Evolutionary conservation across 2,888 invertebrate species (phyloP).

Genomic region (Patella depressa): DNA sequence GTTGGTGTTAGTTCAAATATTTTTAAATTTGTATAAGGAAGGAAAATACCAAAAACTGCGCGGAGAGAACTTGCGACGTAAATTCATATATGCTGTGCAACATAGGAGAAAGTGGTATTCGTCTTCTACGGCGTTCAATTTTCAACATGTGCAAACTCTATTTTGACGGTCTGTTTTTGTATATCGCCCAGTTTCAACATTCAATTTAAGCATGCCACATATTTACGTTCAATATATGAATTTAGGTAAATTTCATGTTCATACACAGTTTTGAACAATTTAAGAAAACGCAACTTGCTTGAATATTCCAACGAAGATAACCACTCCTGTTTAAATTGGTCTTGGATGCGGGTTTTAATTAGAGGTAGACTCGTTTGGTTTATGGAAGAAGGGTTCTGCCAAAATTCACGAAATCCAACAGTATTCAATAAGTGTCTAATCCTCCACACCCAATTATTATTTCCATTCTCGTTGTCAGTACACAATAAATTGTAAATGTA

Average conservation of each 20-base stretch:
- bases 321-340: not conserved
- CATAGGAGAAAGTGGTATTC: not conserved
- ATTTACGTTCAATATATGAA: not conserved
- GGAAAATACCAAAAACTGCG: not conserved
- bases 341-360: not conserved
- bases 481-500: not conserved
- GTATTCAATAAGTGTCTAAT: too few species aligned
- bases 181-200: conserved; percentile 9
- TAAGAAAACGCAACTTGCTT: conserved; percentile 2
- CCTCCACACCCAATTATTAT: not conserved
- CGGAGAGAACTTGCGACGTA: too few species aligned
- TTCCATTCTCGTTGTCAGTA: not conserved
- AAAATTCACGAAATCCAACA: too few species aligned
- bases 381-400: too few species aligned
- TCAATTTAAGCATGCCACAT: not conserved
- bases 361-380: not conserved
- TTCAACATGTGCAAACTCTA: not conserved
- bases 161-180: not conserved
- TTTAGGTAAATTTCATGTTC: not conserved
- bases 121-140: not conserved
- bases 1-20: not conserved
- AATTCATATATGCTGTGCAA: not conserved
- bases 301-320: not conserved
- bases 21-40: not conserved
- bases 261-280: not conserved